phyloP scores from a whole-genome alignment of 2,888 invertebrate species.

The Dorcus hopei region DNA sequence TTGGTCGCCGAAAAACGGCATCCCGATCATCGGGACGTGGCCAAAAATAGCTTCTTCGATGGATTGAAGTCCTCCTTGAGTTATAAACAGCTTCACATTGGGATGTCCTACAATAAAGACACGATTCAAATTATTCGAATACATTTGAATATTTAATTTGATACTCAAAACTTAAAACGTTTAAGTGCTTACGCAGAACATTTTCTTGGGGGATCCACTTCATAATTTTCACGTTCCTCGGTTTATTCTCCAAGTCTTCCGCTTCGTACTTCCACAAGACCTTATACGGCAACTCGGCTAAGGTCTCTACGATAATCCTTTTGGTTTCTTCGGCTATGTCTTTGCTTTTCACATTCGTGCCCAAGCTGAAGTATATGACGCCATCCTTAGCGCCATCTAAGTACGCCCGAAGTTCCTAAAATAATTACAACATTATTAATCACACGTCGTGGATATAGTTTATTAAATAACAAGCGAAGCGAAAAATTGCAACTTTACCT shows the following conservation, averaged over 20 bases:
- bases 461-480: no score
- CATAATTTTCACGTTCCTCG: conserved; percentile 43
- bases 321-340: conserved; percentile 37
- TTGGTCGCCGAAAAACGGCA: conserved; percentile 47
- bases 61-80: conserved; percentile 51
- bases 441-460: no score
- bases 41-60: conserved; percentile 48
- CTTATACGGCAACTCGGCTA: conserved; percentile 45
- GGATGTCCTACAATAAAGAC: conserved; percentile 36
- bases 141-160: no score
- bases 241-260: conserved; percentile 34
- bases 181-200: conserved; percentile 35
- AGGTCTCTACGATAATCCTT: conserved; percentile 39
- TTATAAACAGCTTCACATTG: conserved; percentile 51
- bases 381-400: conserved; percentile 42
- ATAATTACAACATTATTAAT: not conserved
- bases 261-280: conserved; percentile 50
- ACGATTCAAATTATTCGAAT: no score
- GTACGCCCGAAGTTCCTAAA: conserved; percentile 40
- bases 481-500: conserved; percentile 24
- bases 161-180: no score
- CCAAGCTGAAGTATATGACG: conserved; percentile 48
- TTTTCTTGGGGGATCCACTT: conserved; percentile 49
- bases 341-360: conserved; percentile 44
- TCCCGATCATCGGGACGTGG: conserved; percentile 46